These are phyloP conservation scores for Spermophilus dauricus DNA, from an alignment of 2,113 vertebrate genomes.

Conservation along the genomic window DNA sequence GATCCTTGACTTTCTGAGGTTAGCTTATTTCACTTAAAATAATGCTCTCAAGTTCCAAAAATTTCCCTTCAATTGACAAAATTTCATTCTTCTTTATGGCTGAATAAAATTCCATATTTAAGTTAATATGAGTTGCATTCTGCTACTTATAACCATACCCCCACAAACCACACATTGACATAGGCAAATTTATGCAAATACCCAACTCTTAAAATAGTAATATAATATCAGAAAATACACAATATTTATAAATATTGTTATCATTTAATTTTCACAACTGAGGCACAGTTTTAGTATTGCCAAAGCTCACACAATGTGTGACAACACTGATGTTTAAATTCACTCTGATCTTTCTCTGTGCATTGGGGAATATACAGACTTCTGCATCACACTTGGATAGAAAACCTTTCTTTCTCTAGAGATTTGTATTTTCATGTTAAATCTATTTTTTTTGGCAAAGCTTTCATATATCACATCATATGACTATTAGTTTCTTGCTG, in stretches of 20 bases:
- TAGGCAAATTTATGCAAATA: neutral
- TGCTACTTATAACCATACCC: neutral
- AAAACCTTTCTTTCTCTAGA: conserved; percentile 6
- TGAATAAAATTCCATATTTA: neutral
- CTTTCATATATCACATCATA: neutral
- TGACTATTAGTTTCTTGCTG: neutral
- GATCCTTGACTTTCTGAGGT: no score
- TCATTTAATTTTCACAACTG: neutral
- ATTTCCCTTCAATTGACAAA: no score
- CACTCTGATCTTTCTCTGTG: neutral
- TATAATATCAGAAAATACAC: neutral
- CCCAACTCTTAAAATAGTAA: neutral
- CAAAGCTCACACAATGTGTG: rapidly evolving
- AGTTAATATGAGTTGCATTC: neutral
- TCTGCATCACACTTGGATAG: neutral
- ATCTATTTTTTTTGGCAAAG: conserved; percentile 2
- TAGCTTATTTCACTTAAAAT: no score
- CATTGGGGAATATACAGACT: neutral
- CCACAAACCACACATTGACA: neutral
- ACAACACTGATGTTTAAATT: neutral
- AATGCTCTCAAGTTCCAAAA: no score
- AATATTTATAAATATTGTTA: neutral
- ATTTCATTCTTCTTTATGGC: no score
- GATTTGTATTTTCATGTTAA: neutral
- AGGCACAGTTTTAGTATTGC: neutral